phyloP scores from a whole-genome alignment of 2,888 invertebrate species.

The Hemithea aestivaria region DNA sequence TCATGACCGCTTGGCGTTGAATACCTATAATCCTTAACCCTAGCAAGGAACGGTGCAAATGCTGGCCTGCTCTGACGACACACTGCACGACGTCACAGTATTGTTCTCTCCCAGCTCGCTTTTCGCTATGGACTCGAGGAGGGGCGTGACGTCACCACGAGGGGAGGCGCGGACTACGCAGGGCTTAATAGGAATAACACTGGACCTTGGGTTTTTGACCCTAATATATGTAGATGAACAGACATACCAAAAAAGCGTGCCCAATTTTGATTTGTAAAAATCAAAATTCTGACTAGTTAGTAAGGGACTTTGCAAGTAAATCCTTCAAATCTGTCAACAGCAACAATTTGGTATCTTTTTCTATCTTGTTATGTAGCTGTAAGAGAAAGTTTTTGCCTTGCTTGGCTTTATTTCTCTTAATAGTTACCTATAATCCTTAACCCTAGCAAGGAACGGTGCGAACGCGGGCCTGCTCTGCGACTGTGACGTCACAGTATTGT shows the following conservation, averaged over 20 bases:
- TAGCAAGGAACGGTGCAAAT: conserved; percentile 37
- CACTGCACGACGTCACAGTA: conserved; percentile 37
- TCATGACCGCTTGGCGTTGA: too few species aligned
- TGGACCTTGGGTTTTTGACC: too few species aligned
- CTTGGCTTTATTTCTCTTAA: too few species aligned
- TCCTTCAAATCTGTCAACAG: too few species aligned
- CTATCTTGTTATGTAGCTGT: too few species aligned
- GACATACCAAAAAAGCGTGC: too few species aligned
- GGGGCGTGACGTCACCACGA: conserved; percentile 67
- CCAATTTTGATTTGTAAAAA: too few species aligned
- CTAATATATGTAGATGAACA: too few species aligned
- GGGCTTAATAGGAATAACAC: conserved; percentile 62
- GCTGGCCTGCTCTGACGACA: conserved; percentile 37
- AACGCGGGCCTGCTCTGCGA: conserved; percentile 37
- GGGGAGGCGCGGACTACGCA: conserved; percentile 53
- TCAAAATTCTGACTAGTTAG: too few species aligned
- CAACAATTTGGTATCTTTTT: too few species aligned
- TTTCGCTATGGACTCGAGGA: conserved; percentile 58
- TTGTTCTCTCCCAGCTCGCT: conserved; percentile 56
- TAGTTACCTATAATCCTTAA: conserved; percentile 39
- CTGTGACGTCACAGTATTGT: conserved; percentile 40
- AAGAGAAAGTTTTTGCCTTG: too few species aligned
- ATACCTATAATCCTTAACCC: conserved; percentile 38
- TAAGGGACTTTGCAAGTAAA: too few species aligned
- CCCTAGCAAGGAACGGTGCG: conserved; percentile 36